A percentile compares a stretch with the other conserved stretches of the same genome.
Conservation (phyloP, 2,888 invertebrate genomes). For the Scaptomyza tumidula region DNA sequence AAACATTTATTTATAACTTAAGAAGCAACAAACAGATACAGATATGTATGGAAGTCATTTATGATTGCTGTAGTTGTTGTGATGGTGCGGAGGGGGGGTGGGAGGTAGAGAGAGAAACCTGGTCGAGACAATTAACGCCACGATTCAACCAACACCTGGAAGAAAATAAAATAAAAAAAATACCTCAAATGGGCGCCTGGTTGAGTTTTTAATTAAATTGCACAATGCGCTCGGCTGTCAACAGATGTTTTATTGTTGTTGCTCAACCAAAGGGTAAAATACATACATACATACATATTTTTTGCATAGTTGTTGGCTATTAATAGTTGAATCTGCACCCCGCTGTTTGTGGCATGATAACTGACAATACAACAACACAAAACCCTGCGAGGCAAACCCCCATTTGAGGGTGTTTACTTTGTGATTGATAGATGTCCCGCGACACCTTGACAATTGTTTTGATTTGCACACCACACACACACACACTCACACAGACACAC, state of each 20-base stretch:
- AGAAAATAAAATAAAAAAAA: constrained; percentile 14
- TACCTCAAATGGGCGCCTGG: constrained; percentile 20
- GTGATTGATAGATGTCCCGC: constrained; percentile 59
- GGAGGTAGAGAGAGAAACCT: constrained; percentile 27
- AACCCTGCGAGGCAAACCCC: not conserved
- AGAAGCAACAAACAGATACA: not conserved
- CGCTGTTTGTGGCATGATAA: constrained; percentile 1
- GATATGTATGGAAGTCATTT: not conserved
- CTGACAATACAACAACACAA: not conserved
- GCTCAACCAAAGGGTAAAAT: constrained; percentile 11
- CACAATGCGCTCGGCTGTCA: constrained; percentile 46
- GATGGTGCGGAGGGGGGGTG: not conserved
- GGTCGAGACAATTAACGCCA: constrained; percentile 47
- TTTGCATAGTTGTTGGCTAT: constrained; percentile 29
- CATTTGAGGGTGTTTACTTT: constrained; percentile 17
- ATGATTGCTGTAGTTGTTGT: not conserved
- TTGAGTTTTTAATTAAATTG: constrained; percentile 52
- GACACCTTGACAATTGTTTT: constrained; percentile 67
- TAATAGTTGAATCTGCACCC: constrained; percentile 23
- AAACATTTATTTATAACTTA: constrained; percentile 17
- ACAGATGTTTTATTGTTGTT: constrained; percentile 54
- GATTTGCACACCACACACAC: constrained; percentile 23
- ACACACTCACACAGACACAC: not conserved
- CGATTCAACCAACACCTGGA: constrained; percentile 27
- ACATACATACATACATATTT: constrained; percentile 15